Conservation (phyloP, 1,140 invertebrate genomes). For the Drosophila watanabei region DNA sequence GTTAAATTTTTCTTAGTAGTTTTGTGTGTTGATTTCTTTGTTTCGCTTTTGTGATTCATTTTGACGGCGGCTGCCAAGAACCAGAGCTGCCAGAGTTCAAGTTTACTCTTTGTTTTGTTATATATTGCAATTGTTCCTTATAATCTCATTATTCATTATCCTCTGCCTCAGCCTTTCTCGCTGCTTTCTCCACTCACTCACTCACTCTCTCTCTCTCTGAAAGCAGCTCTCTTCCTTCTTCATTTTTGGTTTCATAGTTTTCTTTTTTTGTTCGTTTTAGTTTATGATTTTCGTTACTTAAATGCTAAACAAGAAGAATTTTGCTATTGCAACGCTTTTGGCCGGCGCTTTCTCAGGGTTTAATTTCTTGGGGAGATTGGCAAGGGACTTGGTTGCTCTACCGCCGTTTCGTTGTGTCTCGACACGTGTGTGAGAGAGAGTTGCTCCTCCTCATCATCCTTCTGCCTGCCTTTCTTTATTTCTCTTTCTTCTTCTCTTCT, state of each 20-base stretch:
- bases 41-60: conserved; percentile 69
- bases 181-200: background rate
- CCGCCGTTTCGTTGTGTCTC: conserved; percentile 15
- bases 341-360: conserved; percentile 15
- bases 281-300: conserved; percentile 64
- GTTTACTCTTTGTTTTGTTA: conserved; percentile 1
- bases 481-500: background rate
- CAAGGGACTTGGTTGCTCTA: conserved; percentile 11
- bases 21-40: conserved; percentile 68
- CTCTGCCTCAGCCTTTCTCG: background rate
- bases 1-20: conserved; percentile 54
- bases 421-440: conserved; percentile 11
- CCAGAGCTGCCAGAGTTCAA: conserved; percentile 36
- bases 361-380: conserved; percentile 5
- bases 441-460: conserved; percentile 11
- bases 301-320: conserved; percentile 82
- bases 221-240: conserved; percentile 26
- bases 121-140: conserved; percentile 40
- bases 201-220: background rate
- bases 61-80: conserved; percentile 52
- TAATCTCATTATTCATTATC: conserved; percentile 33
- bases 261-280: conserved; percentile 27
- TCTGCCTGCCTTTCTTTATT: background rate
- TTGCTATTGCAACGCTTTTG: conserved; percentile 72
- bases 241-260: conserved; percentile 16